Evolutionary conservation across 2,113 vertebrate species (phyloP).

Genomic region (Martes martes): DNA sequence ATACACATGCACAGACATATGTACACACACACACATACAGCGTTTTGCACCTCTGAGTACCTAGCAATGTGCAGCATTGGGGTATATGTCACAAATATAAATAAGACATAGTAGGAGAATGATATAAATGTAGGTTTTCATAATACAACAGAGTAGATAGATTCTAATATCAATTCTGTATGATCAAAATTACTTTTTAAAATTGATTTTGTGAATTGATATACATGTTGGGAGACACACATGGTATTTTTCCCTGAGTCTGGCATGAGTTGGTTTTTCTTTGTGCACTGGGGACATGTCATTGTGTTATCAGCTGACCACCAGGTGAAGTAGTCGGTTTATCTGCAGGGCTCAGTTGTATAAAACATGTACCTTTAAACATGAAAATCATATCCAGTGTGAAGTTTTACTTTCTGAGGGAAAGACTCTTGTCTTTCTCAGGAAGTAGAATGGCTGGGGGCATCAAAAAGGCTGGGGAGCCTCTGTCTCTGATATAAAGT

Average conservation of each 20-base stretch:
- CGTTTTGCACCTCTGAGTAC: not conserved
- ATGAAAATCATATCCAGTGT: not conserved
- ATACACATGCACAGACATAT: not conserved
- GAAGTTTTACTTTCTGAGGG: not conserved
- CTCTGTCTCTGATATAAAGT: not conserved
- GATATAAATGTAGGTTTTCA: not conserved
- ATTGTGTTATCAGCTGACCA: not conserved
- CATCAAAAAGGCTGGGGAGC: not conserved
- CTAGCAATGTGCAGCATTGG: not conserved
- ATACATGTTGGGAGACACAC: not conserved
- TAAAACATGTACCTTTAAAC: not conserved
- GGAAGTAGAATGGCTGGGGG: not conserved
- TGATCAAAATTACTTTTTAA: not conserved
- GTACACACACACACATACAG: not conserved
- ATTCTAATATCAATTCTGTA: not conserved
- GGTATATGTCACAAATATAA: not conserved
- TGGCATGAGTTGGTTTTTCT: not conserved
- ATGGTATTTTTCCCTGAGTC: not conserved
- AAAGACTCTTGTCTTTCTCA: not conserved
- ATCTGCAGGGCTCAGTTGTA: not conserved
- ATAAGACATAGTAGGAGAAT: not conserved
- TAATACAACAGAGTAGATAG: not conserved
- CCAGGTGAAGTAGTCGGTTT: not conserved
- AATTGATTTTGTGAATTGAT: not conserved
- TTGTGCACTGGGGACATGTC: not conserved